A percentile compares a stretch with the other conserved stretches of the same genome.
These are phyloP conservation scores for Sycobia sp. DNA, from an alignment of 1,140 invertebrate genomes.

Conservation along the genomic window DNA sequence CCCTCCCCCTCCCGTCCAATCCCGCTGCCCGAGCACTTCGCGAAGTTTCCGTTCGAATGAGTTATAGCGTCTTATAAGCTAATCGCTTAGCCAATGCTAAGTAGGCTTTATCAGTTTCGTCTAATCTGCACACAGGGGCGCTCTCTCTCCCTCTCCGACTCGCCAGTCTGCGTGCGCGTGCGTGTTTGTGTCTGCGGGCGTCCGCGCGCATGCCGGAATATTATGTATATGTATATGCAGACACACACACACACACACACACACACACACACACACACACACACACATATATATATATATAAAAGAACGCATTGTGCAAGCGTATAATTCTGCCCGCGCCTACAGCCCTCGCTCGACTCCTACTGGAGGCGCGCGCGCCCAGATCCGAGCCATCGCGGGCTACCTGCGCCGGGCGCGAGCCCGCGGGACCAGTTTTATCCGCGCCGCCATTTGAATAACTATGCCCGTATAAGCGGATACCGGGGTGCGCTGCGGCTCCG, in stretches of 20 bases:
- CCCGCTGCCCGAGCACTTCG: not conserved
- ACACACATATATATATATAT: too few relatives aligned
- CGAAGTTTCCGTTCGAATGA: slow-evolving; percentile 1
- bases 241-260: too few relatives aligned
- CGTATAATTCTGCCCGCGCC: too few relatives aligned
- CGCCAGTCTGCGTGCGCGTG: not conserved
- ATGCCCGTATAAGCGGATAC: not conserved
- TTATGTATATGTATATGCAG: slow-evolving; percentile 1
- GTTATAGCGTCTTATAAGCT: slow-evolving; percentile 9
- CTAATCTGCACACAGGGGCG: not conserved
- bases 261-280: too few relatives aligned
- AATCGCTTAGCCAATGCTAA: slow-evolving; percentile 22
- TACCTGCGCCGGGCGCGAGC: not conserved
- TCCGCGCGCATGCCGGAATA: slow-evolving; percentile 4
- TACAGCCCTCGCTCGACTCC: not conserved
- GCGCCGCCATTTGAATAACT: slow-evolving; percentile 5
- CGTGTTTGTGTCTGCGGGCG: too few relatives aligned
- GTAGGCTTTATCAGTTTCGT: slow-evolving; percentile 20
- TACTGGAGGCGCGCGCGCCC: too few relatives aligned
- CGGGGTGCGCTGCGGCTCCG: too few relatives aligned
- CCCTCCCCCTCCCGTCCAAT: too few relatives aligned
- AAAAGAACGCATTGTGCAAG: too few relatives aligned
- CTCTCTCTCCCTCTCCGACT: not conserved
- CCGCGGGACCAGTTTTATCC: not conserved
- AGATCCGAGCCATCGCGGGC: not conserved